Evolutionary conservation across 2,888 invertebrate genomes (phyloP), one percentile per base, ranked within the genome.

Genomic region (Tenthredo notha): DNA sequence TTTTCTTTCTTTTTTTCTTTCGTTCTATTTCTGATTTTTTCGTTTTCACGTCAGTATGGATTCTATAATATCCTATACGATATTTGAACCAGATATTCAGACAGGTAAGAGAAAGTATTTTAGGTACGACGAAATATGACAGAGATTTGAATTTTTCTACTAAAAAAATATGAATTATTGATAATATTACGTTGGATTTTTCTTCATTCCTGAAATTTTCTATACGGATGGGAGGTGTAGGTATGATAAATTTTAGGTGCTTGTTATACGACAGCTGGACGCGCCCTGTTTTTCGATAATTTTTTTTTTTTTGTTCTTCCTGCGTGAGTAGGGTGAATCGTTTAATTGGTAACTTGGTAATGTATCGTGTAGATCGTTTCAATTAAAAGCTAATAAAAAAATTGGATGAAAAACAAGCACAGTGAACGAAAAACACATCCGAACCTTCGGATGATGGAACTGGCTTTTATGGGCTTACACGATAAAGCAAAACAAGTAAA

Each of bases 281-380:
- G 43, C 25, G 10, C 37, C n/a, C 40, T 43, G 40, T 74, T 74
- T 47, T 47, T 74, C 74, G 43, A 25, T 40, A 21, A 74, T 21
- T 74, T 74, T 67, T 67, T 37, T 37, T 37, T 37, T 37, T 37
- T 29, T 29, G 1, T 29, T 7, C 0, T 37, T 43, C 7, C 2
- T 25, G 6, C 21, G 12, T 25, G 37, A n/a, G n/a, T 47, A 25
- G 47, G 74, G 74, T 74, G 47, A n/a, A 74, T 37, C 74, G 74
- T 25, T 47, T 74, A 47, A 74, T 74, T 74, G 74, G 74, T 74
- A 74, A 25, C 74, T 74, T 74, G 15, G 74, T 47, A 25, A 74
- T 43, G 43, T 47, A 67, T 15, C 18, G 33, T 67, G 67, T 67
- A 67, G 29, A 33, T 67, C 33, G 67, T 43, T 74, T 47, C 47